Base-by-base conservation (phyloP, 2,888 invertebrate genomes). In the Anarsia innoxiella region DNA sequence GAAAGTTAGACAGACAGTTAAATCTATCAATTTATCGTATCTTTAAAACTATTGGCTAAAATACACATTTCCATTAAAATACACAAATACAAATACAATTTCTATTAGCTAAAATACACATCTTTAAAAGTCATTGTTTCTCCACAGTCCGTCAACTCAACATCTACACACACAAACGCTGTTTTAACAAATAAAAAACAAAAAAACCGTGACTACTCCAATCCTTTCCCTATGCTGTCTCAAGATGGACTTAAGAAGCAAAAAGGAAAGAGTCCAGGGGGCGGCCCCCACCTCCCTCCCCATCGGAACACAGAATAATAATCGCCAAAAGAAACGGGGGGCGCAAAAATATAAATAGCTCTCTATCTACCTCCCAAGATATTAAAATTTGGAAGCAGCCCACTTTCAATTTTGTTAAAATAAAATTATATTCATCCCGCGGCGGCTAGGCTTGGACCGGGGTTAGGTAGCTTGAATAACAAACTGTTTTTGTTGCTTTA, bases 181-280 rank as follows among this genome's bases (percentile, higher is more conserved):
- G n/a, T n/a, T n/a, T n/a, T n/a, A n/a, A n/a, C n/a, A n/a, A n/a
- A n/a, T n/a, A n/a, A n/a, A n/a, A n/a, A n/a, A n/a, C n/a, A n/a
- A n/a, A n/a, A n/a, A n/a, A n/a, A n/a, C n/a, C n/a, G n/a, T n/a
- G n/a, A n/a, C 60, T 36, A 57, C 63, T 71, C 72, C 56, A 67
- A 40, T 41, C 31, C 27, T 48, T 43, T 32, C 60, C 11, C 52
- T 53, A 58, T 62, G 44, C 76, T 53, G 66, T 75, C 74, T 80
- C 83, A 80, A 83, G 84, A 84, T 84, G 84, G 84, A 84, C 84
- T 84, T 84, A 83, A 83, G 84, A 83, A 84, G 83, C 84, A 83
- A 84, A 84, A 84, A 84, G 83, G 84, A 83, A 83, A 84, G 82
- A 83, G 84, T 83, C 70, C 69, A 48, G 56, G 69, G 80, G 79